Evolutionary conservation across 2,113 vertebrate genomes (phyloP), one percentile per base, ranked within the genome.

Genomic region (Cervus canadensis): DNA sequence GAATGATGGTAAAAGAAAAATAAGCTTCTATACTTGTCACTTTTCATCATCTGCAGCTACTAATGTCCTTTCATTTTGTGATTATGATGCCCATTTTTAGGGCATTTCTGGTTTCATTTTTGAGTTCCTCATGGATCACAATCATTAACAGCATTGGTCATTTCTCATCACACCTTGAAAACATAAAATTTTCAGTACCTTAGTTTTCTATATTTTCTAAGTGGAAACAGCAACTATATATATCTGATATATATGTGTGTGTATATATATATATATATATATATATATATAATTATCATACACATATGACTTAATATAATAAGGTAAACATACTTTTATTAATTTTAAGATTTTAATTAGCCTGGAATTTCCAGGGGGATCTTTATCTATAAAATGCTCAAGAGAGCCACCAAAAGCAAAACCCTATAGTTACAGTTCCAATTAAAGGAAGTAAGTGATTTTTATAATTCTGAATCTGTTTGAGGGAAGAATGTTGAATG

Each of bases 301-400:
- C 30, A 92, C 33, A 17, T 1, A 95, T 40, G 67, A n/a, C 23
- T 74, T 84, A 45, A 30, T 36, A 4, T 67, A 33, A 67, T 15
- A 82, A 15, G 43, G 3, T n/a, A 86, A 94, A 40, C 43, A 0
- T n/a, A 48, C 2, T 76, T 92, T 56, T 52, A 96, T 67, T 15
- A 48, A 50, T 82, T 90, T 95, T 88, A 82, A 78, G 33, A 88
- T 90, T 96, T 92, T 88, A 82, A 85, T 90, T 50, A 30, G 85
- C 50, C 7, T 57, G 3, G 8, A 25, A 16, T 76, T 90, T 96
- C 36, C 21, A 45, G 30, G 59, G 4, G 1, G 3, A 4, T 7
- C 3, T 89, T 79, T 87, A 79, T 54, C 23, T 23, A 86, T 25
- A 64, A 91, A 83, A 84, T 45, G 36, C 48, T 59, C 17, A 62